These are phyloP conservation scores for Hippocampus zosterae DNA, from an alignment of 2,113 vertebrate genomes.

Conservation along the genomic window DNA sequence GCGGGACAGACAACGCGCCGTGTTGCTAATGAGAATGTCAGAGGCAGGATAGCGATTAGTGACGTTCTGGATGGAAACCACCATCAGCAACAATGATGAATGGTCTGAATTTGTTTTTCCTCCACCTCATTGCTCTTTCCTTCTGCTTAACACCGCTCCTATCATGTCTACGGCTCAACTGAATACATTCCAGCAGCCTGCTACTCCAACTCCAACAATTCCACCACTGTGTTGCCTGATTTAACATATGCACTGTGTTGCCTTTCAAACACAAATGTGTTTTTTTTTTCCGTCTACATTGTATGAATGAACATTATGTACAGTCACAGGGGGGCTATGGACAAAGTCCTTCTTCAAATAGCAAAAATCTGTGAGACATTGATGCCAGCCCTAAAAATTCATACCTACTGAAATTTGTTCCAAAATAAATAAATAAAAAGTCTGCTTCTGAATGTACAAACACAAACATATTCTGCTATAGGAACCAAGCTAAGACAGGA, in stretches of 20 bases:
- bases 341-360: no score
- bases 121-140: conserved; percentile 10
- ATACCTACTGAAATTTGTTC: no score
- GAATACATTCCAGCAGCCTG: conserved; percentile 1
- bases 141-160: conserved; percentile 5
- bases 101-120: conserved; percentile 34
- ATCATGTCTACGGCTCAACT: conserved; percentile 17
- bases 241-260: not conserved
- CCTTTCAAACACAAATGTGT: not conserved
- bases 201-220: not conserved
- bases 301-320: not conserved
- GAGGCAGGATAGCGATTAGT: conserved; percentile 38
- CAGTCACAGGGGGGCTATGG: no score
- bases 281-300: not conserved
- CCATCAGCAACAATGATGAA: conserved; percentile 49
- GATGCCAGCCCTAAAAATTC: no score
- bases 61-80: conserved; percentile 14
- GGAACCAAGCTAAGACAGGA: no score
- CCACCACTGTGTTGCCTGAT: not conserved
- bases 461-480: no score
- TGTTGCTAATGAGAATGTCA: conserved; percentile 45
- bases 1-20: conserved; percentile 9
- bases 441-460: no score
- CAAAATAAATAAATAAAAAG: no score
- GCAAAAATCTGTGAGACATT: no score